These are phyloP conservation scores for Acanthopleura granulata DNA, from an alignment of 2,888 invertebrate species.

Conservation along the genomic window DNA sequence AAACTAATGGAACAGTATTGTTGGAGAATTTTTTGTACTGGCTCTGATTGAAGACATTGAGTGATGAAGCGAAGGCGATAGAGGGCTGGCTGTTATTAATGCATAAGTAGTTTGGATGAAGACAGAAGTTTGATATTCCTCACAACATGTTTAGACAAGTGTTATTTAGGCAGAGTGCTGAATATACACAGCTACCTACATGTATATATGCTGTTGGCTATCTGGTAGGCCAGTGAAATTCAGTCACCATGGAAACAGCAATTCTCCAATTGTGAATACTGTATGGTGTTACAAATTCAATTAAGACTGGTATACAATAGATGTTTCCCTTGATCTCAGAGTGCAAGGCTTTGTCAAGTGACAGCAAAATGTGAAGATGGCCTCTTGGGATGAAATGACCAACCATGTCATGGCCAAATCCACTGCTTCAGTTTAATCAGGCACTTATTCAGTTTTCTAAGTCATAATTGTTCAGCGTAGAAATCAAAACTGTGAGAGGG, in stretches of 20 bases:
- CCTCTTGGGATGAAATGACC: not conserved
- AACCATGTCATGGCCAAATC: not conserved
- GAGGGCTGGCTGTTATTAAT: not conserved
- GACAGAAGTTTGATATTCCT: constrained; percentile 11
- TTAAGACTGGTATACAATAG: constrained; percentile 18
- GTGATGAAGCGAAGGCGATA: no score
- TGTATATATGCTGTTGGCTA: not conserved
- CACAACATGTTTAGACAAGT: constrained; percentile 13
- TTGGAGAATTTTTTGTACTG: no score
- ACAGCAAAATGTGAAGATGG: not conserved
- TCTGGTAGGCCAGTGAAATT: not conserved
- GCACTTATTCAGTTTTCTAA: not conserved
- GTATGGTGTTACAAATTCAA: constrained; percentile 23
- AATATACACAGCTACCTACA: constrained; percentile 11
- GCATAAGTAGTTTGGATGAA: not conserved
- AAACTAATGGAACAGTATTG: no score
- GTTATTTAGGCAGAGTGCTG: constrained; percentile 10
- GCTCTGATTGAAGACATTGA: no score
- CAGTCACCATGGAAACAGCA: constrained; percentile 18
- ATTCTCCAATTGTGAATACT: constrained; percentile 20
- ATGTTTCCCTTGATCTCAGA: constrained; percentile 10
- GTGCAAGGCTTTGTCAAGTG: not conserved
- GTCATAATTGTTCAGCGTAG: constrained; percentile 9
- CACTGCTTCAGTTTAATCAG: constrained; percentile 11
- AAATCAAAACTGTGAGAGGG: not conserved